A percentile compares a stretch with the other conserved stretches of the same genome.
Conservation (phyloP, 2,797 vertebrate genomes). For the Pangasius djambal region DNA sequence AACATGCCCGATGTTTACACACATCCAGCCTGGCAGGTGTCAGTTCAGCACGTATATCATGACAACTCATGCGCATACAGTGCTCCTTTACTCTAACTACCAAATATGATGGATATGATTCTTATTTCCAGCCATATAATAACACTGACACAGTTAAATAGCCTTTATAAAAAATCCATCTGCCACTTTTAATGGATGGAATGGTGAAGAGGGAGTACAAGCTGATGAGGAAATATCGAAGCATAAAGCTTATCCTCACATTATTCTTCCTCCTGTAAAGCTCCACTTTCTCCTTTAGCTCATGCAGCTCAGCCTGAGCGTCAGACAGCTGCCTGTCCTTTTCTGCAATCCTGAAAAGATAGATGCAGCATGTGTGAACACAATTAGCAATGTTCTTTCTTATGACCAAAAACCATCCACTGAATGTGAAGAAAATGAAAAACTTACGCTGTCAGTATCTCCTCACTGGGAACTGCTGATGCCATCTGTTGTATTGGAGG, state of each 20-base stretch:
- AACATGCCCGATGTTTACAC: background rate
- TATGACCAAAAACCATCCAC: background rate
- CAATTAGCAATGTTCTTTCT: background rate
- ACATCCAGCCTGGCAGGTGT: background rate
- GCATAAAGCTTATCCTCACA: slow-evolving; percentile 74
- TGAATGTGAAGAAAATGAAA: slow-evolving; percentile 31
- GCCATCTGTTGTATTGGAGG: slow-evolving; percentile 61
- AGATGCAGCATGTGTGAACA: background rate
- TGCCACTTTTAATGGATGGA: background rate
- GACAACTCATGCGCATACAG: background rate
- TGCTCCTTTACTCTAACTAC: background rate
- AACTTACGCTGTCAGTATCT: slow-evolving; percentile 75
- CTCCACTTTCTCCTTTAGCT: slow-evolving; percentile 86
- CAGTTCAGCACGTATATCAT: background rate
- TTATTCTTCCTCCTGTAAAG: slow-evolving; percentile 97
- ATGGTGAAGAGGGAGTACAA: background rate
- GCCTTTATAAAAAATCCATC: background rate
- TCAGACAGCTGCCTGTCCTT: slow-evolving; percentile 81
- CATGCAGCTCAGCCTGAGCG: slow-evolving; percentile 80
- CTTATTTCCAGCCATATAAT: background rate
- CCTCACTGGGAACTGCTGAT: slow-evolving; percentile 66
- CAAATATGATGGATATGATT: background rate
- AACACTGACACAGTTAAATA: background rate
- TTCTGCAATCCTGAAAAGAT: slow-evolving; percentile 81
- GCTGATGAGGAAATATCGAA: background rate